Base-by-base conservation (phyloP, 2,113 vertebrate species). In the Triplophysa siluroides region DNA sequence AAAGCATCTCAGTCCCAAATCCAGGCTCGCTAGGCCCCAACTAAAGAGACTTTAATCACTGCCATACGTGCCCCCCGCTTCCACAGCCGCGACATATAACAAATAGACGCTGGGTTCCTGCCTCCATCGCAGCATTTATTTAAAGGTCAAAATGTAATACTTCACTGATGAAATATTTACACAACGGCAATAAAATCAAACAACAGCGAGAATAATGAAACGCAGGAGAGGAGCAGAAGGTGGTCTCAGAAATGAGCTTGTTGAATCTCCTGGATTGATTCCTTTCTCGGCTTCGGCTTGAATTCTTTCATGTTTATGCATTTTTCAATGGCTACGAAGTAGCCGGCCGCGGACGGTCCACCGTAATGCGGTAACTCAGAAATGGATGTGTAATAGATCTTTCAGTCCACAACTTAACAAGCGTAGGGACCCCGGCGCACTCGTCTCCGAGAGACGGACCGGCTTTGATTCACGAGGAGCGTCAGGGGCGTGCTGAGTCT, bases 111-210 rank as follows among this genome's bases (percentile, higher is more conserved):
- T 43, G 2, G 68, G 64, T 78, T 81, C 68, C 83, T 83, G 66
- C 81, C 62, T 76, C 61, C 73, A 74, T 66, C 62, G 77, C 83
- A 76, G 79, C 85, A 45, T 86, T 84, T 88, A 85, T 84, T 77
- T 85, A 87, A 88, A 88, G 85, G 85, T 87, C 85, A 84, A 73
- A 87, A 80, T 87, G 85, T 83, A 84, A 88, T 85, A 83, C 83
- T 85, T 85, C 85, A 75, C 69, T 76, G 79, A 86, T 88, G 85
- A 86, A 88, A 88, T 88, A 87, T 88, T 87, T 88, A 88, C 85
- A 84, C 87, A 83, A 78, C 74, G 62, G 81, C 81, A 81, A 87
- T 87, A 87, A 86, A n/a, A 88, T 88, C 87, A 87, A 80, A 81
- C 56, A 68, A 83, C 81, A 64, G 70, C 24, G 73, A 66, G 56